phyloP scores from a whole-genome alignment of 1,140 invertebrate genomes.

The Nasonia vitripennis region DNA sequence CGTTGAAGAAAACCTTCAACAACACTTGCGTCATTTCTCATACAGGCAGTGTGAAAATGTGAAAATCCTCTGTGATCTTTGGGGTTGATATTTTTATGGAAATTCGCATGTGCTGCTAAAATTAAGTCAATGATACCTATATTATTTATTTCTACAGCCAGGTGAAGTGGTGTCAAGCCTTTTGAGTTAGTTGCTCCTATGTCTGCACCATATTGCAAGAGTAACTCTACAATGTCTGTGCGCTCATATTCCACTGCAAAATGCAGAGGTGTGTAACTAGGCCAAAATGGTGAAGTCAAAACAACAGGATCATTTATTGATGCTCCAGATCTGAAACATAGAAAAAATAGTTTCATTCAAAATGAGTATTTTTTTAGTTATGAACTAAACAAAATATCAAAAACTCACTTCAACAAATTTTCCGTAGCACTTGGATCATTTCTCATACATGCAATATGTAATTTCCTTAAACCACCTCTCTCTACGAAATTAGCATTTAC shows the following conservation, averaged over 20 bases:
- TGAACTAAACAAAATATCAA: background rate
- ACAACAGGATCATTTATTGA: background rate
- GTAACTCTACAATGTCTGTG: background rate
- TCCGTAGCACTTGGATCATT: background rate
- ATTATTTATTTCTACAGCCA: conserved; percentile 5
- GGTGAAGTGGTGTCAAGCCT: conserved; percentile 4
- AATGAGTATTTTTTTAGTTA: background rate
- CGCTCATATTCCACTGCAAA: background rate
- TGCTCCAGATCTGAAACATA: background rate
- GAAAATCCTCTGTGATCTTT: conserved; percentile 17
- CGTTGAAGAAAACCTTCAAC: conserved; percentile 11
- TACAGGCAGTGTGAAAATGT: conserved; percentile 34
- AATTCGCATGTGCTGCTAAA: background rate
- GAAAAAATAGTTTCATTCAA: background rate
- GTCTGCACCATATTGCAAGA: conserved; percentile 1
- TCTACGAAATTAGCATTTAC: background rate
- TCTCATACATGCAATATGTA: conserved; percentile 7
- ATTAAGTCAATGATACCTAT: conserved; percentile 8
- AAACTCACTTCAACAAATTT: background rate
- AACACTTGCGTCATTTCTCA: background rate
- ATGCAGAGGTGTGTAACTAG: conserved; percentile 22
- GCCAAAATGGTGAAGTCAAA: background rate
- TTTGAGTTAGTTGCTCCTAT: background rate
- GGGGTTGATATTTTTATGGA: conserved; percentile 3
- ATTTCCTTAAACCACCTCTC: background rate